These are phyloP conservation scores for Aphelenchoides bicaudatus DNA, from an alignment of 2,888 invertebrate genomes.

Conservation along the genomic window DNA sequence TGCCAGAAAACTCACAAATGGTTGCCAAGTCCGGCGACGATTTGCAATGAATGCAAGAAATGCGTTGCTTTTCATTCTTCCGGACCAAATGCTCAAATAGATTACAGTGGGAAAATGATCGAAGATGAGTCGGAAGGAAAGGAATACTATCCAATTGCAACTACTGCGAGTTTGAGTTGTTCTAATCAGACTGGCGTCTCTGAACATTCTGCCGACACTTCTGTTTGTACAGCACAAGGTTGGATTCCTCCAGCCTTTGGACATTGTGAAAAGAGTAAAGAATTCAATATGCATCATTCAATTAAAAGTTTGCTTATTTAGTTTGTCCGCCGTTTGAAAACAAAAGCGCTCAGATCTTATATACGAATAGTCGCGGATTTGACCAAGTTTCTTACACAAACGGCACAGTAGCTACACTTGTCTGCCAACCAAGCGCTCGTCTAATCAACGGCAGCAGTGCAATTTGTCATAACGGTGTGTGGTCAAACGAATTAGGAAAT, in stretches of 20 bases:
- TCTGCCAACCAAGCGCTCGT: slow-evolving; percentile 21
- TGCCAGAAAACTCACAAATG: slow-evolving; percentile 24
- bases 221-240: slow-evolving; percentile 22
- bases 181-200: slow-evolving; percentile 25
- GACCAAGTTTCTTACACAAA: slow-evolving; percentile 23
- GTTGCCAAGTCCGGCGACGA: slow-evolving; percentile 16
- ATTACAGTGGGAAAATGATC: slow-evolving; percentile 8
- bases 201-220: slow-evolving; percentile 22
- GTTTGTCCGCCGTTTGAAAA: slow-evolving; percentile 25
- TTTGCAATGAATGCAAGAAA: slow-evolving; percentile 10
- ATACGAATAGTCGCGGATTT: slow-evolving; percentile 23
- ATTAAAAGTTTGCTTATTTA: background rate
- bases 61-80: slow-evolving; percentile 17
- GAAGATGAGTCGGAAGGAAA: background rate
- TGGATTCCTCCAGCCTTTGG: slow-evolving; percentile 27
- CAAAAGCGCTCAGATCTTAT: slow-evolving; percentile 17
- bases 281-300: slow-evolving; percentile 4
- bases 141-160: slow-evolving; percentile 22
- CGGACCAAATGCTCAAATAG: background rate
- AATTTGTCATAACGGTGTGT: slow-evolving; percentile 21
- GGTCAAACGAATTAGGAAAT: slow-evolving; percentile 22
- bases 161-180: slow-evolving; percentile 27
- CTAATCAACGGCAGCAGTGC: slow-evolving; percentile 25
- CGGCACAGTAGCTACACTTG: slow-evolving; percentile 28
- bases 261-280: slow-evolving; percentile 23